These are phyloP conservation scores for Brenthis daphne DNA, from an alignment of 2,888 invertebrate species.

Conservation along the genomic window DNA sequence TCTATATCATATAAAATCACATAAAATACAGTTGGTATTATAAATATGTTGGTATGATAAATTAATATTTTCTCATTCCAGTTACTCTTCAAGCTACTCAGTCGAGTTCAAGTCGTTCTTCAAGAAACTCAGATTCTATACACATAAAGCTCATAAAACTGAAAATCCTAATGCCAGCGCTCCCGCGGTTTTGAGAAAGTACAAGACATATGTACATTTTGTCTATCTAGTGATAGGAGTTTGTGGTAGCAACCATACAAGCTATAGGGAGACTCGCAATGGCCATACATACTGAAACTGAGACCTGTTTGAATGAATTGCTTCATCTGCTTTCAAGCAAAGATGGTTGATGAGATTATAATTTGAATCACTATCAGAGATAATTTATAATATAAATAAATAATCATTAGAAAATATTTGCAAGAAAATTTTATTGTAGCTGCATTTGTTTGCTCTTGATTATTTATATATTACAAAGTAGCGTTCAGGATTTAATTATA, in stretches of 20 bases:
- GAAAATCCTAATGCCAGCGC: conserved; percentile 97
- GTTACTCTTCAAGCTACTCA: conserved; percentile 96
- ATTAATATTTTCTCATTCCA: conserved; percentile 52
- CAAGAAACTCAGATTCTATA: conserved; percentile 95
- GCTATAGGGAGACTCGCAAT: conserved; percentile 95
- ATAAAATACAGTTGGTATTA: no score
- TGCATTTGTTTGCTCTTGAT: no score
- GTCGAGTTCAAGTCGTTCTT: conserved; percentile 92
- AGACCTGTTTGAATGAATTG: conserved; percentile 95
- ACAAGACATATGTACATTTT: conserved; percentile 94
- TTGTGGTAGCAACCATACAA: conserved; percentile 97
- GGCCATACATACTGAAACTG: conserved; percentile 94
- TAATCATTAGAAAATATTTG: no score
- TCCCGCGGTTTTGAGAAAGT: conserved; percentile 93
- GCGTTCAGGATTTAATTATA: no score
- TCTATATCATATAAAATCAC: no score
- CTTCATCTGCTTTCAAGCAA: conserved; percentile 95
- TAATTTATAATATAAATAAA: no score
- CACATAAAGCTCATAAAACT: conserved; percentile 97
- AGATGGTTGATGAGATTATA: conserved; percentile 85
- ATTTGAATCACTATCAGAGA: no score
- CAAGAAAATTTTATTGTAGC: no score
- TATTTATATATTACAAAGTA: no score
- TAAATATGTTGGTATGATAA: no score
- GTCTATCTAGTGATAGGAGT: conserved; percentile 89